Evolutionary conservation across 2,888 invertebrate species (phyloP).

Genomic region (Latheticus oryzae): DNA sequence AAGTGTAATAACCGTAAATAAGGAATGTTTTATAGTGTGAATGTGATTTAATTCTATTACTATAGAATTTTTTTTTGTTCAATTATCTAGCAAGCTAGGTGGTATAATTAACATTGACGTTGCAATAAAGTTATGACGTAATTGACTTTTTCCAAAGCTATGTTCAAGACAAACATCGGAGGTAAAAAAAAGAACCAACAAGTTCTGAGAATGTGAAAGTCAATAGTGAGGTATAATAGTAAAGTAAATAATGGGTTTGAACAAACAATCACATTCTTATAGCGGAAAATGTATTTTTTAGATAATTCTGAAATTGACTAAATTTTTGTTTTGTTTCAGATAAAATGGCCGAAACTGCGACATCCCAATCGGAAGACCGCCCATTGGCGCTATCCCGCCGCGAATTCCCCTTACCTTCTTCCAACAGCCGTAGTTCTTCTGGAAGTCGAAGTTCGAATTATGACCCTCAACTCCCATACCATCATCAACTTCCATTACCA

Average conservation of each 20-base stretch:
- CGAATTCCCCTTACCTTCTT: slow-evolving; percentile 66
- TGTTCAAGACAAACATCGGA: slow-evolving; percentile 20
- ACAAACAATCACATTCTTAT: too few relatives aligned
- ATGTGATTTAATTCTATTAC: slow-evolving; percentile 20
- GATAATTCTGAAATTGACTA: neutral
- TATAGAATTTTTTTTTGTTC: slow-evolving; percentile 25
- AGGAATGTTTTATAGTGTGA: slow-evolving; percentile 22
- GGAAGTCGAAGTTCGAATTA: slow-evolving; percentile 61
- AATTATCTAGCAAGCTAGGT: slow-evolving; percentile 17
- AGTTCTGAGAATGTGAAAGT: slow-evolving; percentile 46
- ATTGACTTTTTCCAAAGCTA: slow-evolving; percentile 29
- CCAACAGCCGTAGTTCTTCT: slow-evolving; percentile 72
- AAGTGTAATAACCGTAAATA: slow-evolving; percentile 5
- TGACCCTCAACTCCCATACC: slow-evolving; percentile 48
- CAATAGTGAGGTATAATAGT: slow-evolving; percentile 51
- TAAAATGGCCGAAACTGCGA: slow-evolving; percentile 50
- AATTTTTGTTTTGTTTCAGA: slow-evolving; percentile 19
- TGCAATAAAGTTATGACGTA: slow-evolving; percentile 26
- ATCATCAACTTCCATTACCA: slow-evolving; percentile 59
- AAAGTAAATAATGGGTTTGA: slow-evolving; percentile 44
- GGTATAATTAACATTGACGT: slow-evolving; percentile 29
- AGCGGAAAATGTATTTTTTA: slow-evolving; percentile 11
- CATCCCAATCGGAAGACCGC: slow-evolving; percentile 60
- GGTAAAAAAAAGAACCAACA: slow-evolving; percentile 14
- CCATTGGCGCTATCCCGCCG: slow-evolving; percentile 70